Evolutionary conservation across 2,113 vertebrate genomes (phyloP).

Genomic region (Heteronetta atricapilla): DNA sequence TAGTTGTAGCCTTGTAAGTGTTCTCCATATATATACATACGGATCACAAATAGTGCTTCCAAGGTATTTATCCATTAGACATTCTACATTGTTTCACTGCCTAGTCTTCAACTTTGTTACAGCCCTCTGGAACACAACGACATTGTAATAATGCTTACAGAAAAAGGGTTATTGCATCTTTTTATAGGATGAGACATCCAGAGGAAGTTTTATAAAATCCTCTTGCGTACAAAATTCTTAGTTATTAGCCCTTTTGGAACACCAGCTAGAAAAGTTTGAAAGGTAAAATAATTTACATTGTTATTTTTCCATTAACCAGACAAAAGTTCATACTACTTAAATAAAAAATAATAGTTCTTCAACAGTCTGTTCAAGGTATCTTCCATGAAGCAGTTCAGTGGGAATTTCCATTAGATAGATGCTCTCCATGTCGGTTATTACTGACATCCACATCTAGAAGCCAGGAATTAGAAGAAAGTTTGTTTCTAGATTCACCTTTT

Average conservation of each 20-base stretch:
- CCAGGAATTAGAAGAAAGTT: constrained; percentile 10
- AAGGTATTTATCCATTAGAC: neutral
- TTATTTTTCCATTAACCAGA: constrained; percentile 64
- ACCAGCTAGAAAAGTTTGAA: constrained; percentile 70
- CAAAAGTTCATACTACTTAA: constrained; percentile 68
- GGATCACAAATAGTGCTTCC: constrained; percentile 49
- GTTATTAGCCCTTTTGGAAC: constrained; percentile 73
- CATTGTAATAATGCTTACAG: constrained; percentile 64
- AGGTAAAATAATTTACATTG: constrained; percentile 72
- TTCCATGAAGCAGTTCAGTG: constrained; percentile 57
- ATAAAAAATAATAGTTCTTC: constrained; percentile 71
- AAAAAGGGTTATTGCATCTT: constrained; percentile 66
- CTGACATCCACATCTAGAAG: constrained; percentile 66
- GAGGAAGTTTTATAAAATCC: constrained; percentile 64
- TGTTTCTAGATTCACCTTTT: neutral
- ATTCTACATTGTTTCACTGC: constrained; percentile 43
- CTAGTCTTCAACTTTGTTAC: constrained; percentile 47
- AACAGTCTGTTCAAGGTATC: constrained; percentile 49
- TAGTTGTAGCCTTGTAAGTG: constrained; percentile 36
- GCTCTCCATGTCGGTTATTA: constrained; percentile 63
- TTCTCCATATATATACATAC: constrained; percentile 24
- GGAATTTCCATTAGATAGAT: constrained; percentile 57
- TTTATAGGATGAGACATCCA: constrained; percentile 56
- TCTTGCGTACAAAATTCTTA: constrained; percentile 64
- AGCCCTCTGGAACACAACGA: constrained; percentile 63